Evolutionary conservation across 2,888 invertebrate genomes (phyloP), one percentile per base, ranked within the genome.

Genomic region (Coremacera marginata): DNA sequence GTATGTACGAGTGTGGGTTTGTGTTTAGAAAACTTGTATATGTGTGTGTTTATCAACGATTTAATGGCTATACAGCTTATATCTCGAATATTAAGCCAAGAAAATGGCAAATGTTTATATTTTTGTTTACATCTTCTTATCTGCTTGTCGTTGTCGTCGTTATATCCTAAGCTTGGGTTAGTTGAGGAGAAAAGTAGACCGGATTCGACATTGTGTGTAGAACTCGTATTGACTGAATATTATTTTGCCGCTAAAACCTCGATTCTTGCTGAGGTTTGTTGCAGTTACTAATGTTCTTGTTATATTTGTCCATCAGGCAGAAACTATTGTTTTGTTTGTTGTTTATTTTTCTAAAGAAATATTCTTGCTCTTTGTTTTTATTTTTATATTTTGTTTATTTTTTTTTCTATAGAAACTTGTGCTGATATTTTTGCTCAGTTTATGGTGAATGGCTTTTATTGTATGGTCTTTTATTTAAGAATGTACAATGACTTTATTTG

Each of bases 291-390:
- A 31, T 79, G 78, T 85, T 85, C 78, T 85, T 83, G 84, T 84
- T 81, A 81, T 80, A 72, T 75, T 73, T 77, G 81, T 68, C 80
- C 80, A 77, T 80, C 78, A 67, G 75, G 78, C 77, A 79, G 82
- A 78, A 83, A 84, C 84, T 85, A 80, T 80, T 82, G 83, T 83
- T 82, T 80, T 78, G 81, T 82, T 83, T 84, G 83, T 44, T 83
- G 82, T 83, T 80, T 80, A 81, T 83, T 79, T 81, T 79, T 71
- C 73, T n/a, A 51, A 44, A 49, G 44, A 9, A 37, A 5, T 25
- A 27, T 27, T 11, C n/a, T 14, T 11, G n/a, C 3, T 63, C n/a
- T n/a, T 31, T 37, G 11, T n/a, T 72, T 65, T 52, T 19, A 52
- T 37, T 16, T n/a, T 37, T 55, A n/a, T 31, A 37, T 34, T 16